Base-by-base conservation (phyloP, 2,888 invertebrate species). In the Myopa testacea region DNA sequence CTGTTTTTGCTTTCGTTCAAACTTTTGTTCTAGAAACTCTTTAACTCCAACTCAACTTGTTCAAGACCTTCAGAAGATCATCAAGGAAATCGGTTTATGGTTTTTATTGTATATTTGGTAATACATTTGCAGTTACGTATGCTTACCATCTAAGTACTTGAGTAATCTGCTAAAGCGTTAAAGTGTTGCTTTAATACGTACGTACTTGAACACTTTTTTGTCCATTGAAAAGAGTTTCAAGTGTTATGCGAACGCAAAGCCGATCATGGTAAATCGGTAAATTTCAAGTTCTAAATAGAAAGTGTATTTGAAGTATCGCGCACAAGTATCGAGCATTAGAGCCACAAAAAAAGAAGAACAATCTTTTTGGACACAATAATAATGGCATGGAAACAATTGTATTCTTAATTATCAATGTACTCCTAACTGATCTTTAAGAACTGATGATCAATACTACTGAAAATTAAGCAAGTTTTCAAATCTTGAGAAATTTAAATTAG, bases 151-250 rank as follows among this genome's bases (percentile, higher is more conserved):
- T 67, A 37, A 67, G 38, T 38, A 16, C 45, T 40, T 68, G 6
- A 45, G 7, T 45, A 45, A 68, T 68, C n/a, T 45, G 16, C 8
- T 45, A 45, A 68, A 68, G n/a, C 45, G 45, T 6, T 34, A 55
- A 69, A 69, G 68, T 55, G 52, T 70, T 70, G 52, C 8, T 7
- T 45, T 70, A 50, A 50, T 70, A 40, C 12, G 10, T n/a, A n/a
- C n/a, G n/a, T 26, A 70, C 19, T 70, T 12, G 26, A 70, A 14
- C 50, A 50, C 34, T 12, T 52, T 26, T 10, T 12, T 52, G 26
- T 50, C 52, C 67, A n/a, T 19, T 63, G 7, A 45, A 70, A 70
- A 70, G 70, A 52, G 70, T 70, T 52, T 70, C 55, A 70, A 70
- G 70, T 70, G 55, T 55, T 34, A 52, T 4, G 68, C 68, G n/a